These are phyloP conservation scores for Notechis scutatus DNA, from an alignment of 2,113 vertebrate species.

Conservation along the genomic window DNA sequence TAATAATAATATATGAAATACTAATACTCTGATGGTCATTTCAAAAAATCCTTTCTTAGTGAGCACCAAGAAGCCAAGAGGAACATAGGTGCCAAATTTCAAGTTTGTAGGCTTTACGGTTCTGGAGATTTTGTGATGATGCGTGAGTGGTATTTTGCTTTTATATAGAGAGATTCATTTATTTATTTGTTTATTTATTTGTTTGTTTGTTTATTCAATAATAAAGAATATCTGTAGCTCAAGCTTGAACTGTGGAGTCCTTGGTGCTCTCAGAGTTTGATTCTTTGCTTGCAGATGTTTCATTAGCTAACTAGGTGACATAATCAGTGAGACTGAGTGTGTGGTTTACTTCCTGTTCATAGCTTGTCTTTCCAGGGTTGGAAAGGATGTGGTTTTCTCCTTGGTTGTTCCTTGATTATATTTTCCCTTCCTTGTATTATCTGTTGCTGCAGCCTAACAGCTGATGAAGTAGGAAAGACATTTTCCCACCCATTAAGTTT, in stretches of 20 bases:
- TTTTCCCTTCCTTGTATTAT: too few species aligned
- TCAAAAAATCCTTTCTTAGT: too few species aligned
- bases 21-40: too few species aligned
- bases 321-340: neutral
- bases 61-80: too few species aligned
- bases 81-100: too few species aligned
- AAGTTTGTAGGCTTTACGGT: too few species aligned
- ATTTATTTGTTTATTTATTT: neutral
- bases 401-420: neutral
- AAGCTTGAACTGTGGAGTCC: neutral
- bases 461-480: neutral
- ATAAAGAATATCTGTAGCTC: neutral
- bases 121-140: too few species aligned
- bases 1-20: too few species aligned
- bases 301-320: neutral
- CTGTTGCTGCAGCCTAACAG: neutral
- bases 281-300: neutral
- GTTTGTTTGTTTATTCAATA: neutral
- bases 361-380: neutral
- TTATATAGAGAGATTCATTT: neutral
- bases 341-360: neutral
- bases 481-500: constrained; percentile 8
- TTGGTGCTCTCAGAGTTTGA: neutral
- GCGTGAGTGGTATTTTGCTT: too few species aligned
- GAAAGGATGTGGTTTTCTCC: neutral